Evolutionary conservation across 2,797 vertebrate genomes (phyloP).

Genomic region (Neopelma chrysocephalum): DNA sequence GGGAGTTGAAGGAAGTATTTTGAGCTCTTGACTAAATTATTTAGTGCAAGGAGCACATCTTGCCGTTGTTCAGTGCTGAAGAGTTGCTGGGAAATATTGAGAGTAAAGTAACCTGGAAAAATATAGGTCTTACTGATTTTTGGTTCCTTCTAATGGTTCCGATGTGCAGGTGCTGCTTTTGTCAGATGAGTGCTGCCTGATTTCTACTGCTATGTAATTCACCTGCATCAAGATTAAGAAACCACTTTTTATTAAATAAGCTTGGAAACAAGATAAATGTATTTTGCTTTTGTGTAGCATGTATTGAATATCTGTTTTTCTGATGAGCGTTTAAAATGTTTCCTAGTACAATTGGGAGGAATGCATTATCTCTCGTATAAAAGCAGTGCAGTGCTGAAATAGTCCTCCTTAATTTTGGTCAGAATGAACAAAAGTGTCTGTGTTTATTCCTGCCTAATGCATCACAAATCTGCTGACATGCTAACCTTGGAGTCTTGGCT

Average conservation of each 20-base stretch:
- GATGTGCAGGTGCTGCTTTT: constrained; percentile 49
- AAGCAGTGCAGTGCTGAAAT: constrained; percentile 66
- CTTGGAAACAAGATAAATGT: constrained; percentile 72
- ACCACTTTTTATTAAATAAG: constrained; percentile 70
- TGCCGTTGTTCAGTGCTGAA: not conserved
- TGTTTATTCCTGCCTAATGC: constrained; percentile 89
- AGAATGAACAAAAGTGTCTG: constrained; percentile 82
- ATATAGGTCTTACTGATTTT: constrained; percentile 7
- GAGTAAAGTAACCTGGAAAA: not conserved
- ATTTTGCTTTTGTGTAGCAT: constrained; percentile 47
- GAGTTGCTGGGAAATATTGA: not conserved
- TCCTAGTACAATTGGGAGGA: constrained; percentile 51
- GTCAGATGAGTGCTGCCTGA: constrained; percentile 66
- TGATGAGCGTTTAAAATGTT: constrained; percentile 62
- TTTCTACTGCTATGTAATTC: constrained; percentile 66
- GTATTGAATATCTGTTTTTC: constrained; percentile 57
- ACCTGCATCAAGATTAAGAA: constrained; percentile 70
- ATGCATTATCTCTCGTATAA: constrained; percentile 62
- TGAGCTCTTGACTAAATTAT: not conserved
- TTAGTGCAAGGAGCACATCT: not conserved
- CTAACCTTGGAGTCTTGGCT: constrained; percentile 85
- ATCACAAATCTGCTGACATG: constrained; percentile 89
- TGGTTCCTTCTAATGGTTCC: constrained; percentile 1
- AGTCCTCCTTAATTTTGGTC: constrained; percentile 78
- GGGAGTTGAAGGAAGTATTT: not conserved